These are phyloP conservation scores for Pantherophis vulpinus DNA, from an alignment of 2,797 vertebrate genomes.

Conservation along the genomic window DNA sequence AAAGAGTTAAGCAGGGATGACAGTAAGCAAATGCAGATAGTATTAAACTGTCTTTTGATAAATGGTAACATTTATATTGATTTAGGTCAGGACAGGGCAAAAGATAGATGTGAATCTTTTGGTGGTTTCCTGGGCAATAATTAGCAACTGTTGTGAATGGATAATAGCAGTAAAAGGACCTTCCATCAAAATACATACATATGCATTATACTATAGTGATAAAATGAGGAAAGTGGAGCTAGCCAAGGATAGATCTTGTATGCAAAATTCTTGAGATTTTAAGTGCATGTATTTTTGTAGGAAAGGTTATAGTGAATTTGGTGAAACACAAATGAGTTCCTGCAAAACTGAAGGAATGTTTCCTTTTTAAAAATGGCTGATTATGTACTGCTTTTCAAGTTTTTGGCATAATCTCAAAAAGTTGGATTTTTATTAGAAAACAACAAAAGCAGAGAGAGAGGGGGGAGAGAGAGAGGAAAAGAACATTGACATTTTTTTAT, in stretches of 20 bases:
- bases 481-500: neutral
- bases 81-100: neutral
- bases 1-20: neutral
- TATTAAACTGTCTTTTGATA: neutral
- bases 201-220: neutral
- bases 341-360: neutral
- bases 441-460: neutral
- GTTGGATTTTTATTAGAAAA: constrained; percentile 2
- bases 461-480: neutral
- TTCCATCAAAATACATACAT: neutral
- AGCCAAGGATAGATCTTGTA: neutral
- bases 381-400: neutral
- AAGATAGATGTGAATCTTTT: neutral
- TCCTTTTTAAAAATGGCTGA: neutral
- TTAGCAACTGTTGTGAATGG: neutral
- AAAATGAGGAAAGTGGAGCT: neutral
- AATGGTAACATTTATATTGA: neutral
- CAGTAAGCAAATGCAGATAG: neutral
- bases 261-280: neutral
- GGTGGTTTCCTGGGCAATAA: neutral
- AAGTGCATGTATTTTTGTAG: neutral
- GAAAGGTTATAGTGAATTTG: neutral
- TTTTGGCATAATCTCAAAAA: neutral
- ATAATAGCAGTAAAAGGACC: neutral
- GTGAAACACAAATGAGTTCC: neutral